Evolutionary conservation across 2,113 vertebrate genomes (phyloP).

Genomic region (Harpagus bidentatus): DNA sequence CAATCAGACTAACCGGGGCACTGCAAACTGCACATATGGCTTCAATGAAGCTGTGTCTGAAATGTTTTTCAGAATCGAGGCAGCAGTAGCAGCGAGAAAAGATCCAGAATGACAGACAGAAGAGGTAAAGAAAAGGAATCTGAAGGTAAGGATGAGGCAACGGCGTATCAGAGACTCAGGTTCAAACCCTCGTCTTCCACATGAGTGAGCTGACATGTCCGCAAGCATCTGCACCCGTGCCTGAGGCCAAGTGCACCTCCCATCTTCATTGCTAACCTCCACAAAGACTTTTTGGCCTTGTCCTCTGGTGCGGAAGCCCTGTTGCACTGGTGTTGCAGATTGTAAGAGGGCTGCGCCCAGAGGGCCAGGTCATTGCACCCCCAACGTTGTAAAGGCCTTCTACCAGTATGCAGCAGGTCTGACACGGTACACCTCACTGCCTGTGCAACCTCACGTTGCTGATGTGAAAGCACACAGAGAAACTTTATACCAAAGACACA

Average conservation of each 20-base stretch:
- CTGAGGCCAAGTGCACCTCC: neutral
- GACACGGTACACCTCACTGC: neutral
- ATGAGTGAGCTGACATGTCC: neutral
- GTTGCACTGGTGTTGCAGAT: neutral
- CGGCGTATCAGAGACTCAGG: rapidly evolving
- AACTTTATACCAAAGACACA: neutral
- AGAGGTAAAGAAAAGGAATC: neutral
- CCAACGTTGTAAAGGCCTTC: neutral
- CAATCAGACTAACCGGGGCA: rapidly evolving
- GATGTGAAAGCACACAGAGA: neutral
- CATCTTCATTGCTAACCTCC: neutral
- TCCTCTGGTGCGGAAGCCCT: neutral
- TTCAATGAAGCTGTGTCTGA: neutral
- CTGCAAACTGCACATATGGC: neutral
- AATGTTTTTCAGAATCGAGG: neutral
- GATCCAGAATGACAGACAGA: neutral
- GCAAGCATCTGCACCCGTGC: neutral
- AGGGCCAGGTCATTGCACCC: neutral
- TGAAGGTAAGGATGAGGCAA: neutral
- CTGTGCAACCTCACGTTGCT: neutral
- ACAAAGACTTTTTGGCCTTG: neutral
- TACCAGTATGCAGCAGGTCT: neutral
- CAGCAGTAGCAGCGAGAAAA: neutral
- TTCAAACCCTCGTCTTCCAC: neutral
- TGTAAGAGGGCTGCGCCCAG: neutral